Base-by-base conservation (phyloP, 2,888 invertebrate species). In the Danaus chrysippus region DNA sequence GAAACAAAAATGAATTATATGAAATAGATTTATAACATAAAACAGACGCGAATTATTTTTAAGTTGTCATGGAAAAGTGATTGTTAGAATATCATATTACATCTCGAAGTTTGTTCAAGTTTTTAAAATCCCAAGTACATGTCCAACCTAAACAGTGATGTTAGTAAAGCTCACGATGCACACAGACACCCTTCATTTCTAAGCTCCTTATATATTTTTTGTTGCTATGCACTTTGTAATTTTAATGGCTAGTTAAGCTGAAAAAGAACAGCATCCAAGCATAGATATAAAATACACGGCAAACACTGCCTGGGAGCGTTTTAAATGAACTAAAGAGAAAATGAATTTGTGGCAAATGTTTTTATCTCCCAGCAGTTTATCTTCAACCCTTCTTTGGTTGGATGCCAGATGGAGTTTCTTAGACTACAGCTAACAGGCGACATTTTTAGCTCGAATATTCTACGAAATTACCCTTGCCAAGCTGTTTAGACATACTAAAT, bases 381-480 rank as follows among this genome's bases (percentile, higher is more conserved):
- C 68, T 68, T 62, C 63, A 55, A 57, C 55, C 17, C 64, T 62
- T 57, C 64, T 41, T 66, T 69, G 69, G 69, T 66, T 43, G 43
- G 52, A 62, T 69, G 69, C 69, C 69, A 69, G 68, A 56, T 44
- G 60, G 54, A 62, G 68, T 66, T 68, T 59, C 68, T 68, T 64
- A 69, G 64, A 62, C 68, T 68, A 58, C 68, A 65, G 64, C 66
- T 68, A 69, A 66, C 59, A 66, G 64, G 61, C 66, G 64, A 69
- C 69, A 69, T 64, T 65, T 64, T 68, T 64, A 69, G 64, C 61
- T 63, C 53, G 66, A 68, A 68, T 62, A 64, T 68, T 68, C 64
- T 62, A 69, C 64, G 55, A 66, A 68, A 68, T 68, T 66, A 65
- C 66, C 68, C 58, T 63, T 66, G 68, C 66, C 69, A 69, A 69